Evolutionary conservation across 1,140 invertebrate genomes (phyloP).

Genomic region (Drosophila nigrodunni): DNA sequence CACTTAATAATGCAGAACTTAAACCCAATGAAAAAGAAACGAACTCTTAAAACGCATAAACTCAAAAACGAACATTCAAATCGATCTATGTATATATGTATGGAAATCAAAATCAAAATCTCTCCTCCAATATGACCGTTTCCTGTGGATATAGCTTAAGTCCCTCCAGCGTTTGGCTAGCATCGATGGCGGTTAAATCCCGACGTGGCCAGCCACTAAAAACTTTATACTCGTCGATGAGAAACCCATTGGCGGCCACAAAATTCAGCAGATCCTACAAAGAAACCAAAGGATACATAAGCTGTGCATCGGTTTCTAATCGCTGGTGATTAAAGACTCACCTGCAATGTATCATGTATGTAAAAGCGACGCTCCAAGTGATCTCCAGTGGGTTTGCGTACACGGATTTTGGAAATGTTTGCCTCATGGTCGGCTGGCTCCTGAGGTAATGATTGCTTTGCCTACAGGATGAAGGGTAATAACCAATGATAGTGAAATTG

Average conservation of each 20-base stretch:
- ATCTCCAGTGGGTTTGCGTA: slow-evolving; percentile 91
- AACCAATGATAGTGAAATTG: no score
- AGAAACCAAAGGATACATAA: neutral
- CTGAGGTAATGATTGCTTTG: slow-evolving; percentile 87
- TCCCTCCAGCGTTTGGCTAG: slow-evolving; percentile 90
- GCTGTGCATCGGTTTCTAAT: no score
- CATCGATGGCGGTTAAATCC: slow-evolving; percentile 93
- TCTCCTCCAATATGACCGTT: slow-evolving; percentile 95
- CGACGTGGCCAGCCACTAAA: slow-evolving; percentile 95
- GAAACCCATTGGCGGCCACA: slow-evolving; percentile 94
- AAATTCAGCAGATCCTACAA: slow-evolving; percentile 92
- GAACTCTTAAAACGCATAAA: slow-evolving; percentile 40
- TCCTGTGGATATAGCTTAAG: slow-evolving; percentile 96
- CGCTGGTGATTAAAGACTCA: slow-evolving; percentile 55
- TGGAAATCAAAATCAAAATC: slow-evolving; percentile 86
- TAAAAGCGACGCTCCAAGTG: slow-evolving; percentile 91
- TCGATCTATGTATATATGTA: slow-evolving; percentile 30
- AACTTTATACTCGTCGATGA: slow-evolving; percentile 94
- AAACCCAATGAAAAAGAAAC: slow-evolving; percentile 40
- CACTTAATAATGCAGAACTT: slow-evolving; percentile 40
- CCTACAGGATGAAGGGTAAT: no score
- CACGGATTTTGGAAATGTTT: slow-evolving; percentile 89
- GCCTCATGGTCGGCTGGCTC: slow-evolving; percentile 87
- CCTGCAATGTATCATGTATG: slow-evolving; percentile 88
- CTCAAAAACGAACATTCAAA: slow-evolving; percentile 38